Percentiles rank a stretch among this genome's conserved stretches.
phyloP scores from a whole-genome alignment of 2,797 vertebrate species.

The Melanotaenia boesemani region DNA sequence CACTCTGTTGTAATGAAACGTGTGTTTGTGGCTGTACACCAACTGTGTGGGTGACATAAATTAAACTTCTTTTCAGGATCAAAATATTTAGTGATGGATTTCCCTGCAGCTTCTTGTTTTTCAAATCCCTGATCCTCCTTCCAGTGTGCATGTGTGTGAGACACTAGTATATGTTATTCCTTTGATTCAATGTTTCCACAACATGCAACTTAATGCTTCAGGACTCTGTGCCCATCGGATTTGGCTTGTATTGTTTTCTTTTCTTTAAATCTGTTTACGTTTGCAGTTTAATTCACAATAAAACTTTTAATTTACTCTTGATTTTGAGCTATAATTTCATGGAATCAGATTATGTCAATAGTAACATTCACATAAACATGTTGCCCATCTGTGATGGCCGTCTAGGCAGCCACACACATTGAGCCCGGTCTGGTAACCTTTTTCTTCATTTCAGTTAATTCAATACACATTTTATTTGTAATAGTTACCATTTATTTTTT shows the following conservation, averaged over 20 bases:
- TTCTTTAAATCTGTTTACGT: conserved; percentile 30
- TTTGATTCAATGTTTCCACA: conserved; percentile 69
- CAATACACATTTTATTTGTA: no score
- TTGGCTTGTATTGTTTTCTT: conserved; percentile 20
- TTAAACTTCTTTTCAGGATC: conserved; percentile 7
- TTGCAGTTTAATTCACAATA: conserved; percentile 35
- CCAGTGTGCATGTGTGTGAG: conserved; percentile 14
- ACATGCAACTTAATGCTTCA: conserved; percentile 39
- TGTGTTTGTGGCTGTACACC: conserved; percentile 11
- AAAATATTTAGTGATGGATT: conserved; percentile 23
- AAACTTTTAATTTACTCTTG: conserved; percentile 48
- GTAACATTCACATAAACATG: conserved; percentile 57
- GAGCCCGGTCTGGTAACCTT: no score
- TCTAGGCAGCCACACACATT: no score
- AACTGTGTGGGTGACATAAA: conserved; percentile 2
- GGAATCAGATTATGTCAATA: conserved; percentile 53
- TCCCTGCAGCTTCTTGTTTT: conserved; percentile 13
- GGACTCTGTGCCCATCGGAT: conserved; percentile 6
- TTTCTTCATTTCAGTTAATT: no score
- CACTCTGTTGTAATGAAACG: conserved; percentile 36
- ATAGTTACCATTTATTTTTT: no score
- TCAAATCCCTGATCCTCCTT: conserved; percentile 1
- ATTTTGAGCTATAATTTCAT: conserved; percentile 64
- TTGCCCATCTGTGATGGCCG: conserved; percentile 4
- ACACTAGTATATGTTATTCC: conserved; percentile 27